Conservation (phyloP, 2,797 vertebrate species). For the Tragopan temminckii region DNA sequence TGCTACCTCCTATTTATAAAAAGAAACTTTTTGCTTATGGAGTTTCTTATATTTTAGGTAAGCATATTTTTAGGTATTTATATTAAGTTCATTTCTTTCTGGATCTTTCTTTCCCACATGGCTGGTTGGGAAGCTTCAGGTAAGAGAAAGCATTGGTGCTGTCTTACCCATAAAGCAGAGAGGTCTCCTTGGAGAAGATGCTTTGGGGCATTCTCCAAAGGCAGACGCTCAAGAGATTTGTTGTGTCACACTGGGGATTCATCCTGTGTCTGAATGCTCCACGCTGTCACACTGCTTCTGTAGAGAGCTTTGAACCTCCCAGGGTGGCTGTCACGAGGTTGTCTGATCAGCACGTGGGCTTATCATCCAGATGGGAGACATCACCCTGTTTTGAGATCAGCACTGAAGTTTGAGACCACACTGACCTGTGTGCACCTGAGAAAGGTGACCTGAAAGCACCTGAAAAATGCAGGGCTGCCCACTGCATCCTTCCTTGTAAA, state of each 20-base stretch:
- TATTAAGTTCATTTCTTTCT: slow-evolving; percentile 3
- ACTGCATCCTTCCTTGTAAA: neutral
- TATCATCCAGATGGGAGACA: neutral
- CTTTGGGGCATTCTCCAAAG: neutral
- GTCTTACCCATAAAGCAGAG: neutral
- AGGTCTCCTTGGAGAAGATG: neutral
- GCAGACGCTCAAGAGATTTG: neutral
- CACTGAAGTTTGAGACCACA: neutral
- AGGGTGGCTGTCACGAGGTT: neutral
- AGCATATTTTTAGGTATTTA: neutral
- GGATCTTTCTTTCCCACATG: neutral
- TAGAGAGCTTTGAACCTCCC: neutral
- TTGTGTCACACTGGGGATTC: neutral
- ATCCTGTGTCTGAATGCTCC: neutral
- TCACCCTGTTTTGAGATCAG: neutral
- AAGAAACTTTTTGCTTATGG: neutral
- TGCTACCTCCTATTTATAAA: slow-evolving; percentile 10
- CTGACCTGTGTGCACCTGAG: too few relatives aligned
- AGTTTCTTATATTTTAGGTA: neutral
- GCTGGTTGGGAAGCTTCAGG: neutral
- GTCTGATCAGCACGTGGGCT: neutral
- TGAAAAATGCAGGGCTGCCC: neutral
- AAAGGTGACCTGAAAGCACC: too few relatives aligned
- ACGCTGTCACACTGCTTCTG: neutral
- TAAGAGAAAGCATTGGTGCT: neutral